Base-by-base conservation (phyloP, 2,113 vertebrate species). In the Eurystomus gularis region DNA sequence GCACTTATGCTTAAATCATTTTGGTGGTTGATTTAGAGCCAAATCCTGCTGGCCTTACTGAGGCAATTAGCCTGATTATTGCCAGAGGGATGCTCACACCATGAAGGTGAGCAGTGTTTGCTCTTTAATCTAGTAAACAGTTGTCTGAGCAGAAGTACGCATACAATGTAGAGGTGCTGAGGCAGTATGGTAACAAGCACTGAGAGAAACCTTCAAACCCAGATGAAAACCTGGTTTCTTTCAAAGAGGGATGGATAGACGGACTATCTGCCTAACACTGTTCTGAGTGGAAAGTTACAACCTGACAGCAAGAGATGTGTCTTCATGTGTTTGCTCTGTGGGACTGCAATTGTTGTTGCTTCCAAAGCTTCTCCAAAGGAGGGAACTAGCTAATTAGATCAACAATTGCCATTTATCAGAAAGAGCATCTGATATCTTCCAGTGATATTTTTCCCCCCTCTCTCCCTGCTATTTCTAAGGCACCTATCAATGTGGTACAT, bases 11-110 rank as follows among this genome's bases (percentile, higher is more conserved):
- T 86, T 83, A 37, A 68, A 84, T 86, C 10, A 81, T 94, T 81
- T 81, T 76, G 68, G 72, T 90, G 52, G 76, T 75, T 96, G 95
- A 88, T 75, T 88, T 92, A 84, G 52, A 88, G 90, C 93, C 95
- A 94, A 84, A 82, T 83, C 86, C 71, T 93, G 88, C 92, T 88
- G 82, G 87, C 76, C 83, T 88, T 86, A 75, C 57, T 57, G 80
- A 95, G 68, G 86, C 65, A 93, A 96, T 95, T 96, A 96, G 93
- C 76, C 51, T 96, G 82, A 92, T 90, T 92, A 92, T 71, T 81
- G 89, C 92, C 12, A 1, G 69, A 90, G 94, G 96, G 90, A 86
- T 90, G 26, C 55, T 88, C 82, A 44, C 29, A 37, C 88, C 83
- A 86, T 93, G 93, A 92, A 95, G 92, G 94, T 86, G 88, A 93